Base-by-base conservation (phyloP, 2,797 vertebrate species). In the Austrolebias charrua region DNA sequence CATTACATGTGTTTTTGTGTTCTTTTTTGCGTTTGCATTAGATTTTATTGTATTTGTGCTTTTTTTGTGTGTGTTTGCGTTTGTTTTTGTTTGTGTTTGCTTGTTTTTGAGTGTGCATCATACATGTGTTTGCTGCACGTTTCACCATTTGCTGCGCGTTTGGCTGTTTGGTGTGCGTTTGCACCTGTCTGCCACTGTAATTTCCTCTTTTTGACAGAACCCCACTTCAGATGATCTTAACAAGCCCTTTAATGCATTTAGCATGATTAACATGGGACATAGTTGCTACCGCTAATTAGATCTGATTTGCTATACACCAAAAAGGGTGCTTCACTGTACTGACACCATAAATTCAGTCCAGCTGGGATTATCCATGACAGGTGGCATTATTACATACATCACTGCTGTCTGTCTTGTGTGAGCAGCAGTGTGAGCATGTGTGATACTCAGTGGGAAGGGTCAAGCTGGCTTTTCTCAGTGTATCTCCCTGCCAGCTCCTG, bases 381-480 rank as follows among this genome's bases (percentile, higher is more conserved):
- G 38, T 60, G 29, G 63, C 75, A n/a, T n/a, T n/a, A 62, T 73
- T 71, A 24, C 63, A 62, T n/a, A 52, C 56, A 85, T 69, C 60
- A 48, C 45, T 4, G n/a, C 63, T 2, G 3, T 68, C 65, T 54
- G 66, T 47, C 63, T 44, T 61, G 51, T 55, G 38, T 49, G 81
- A 63, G 75, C 72, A 53, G 65, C 59, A 18, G 68, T 53, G 73
- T 60, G 78, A 81, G 72, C 33, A 60, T 38, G 75, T 73, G 81
- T 60, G 79, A 78, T 54, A 14, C 88, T 72, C 88, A 89, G 84
- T 90, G 87, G 87, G 90, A 90, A 89, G 80, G 65, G 75, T 48
- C 60, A 24, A 67, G 71, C 85, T 89, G 88, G 87, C 82, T 68
- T 82, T 89, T 89, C 88, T 84, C 87, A 87, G 71, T 69, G 69